phyloP scores from a whole-genome alignment of 2,113 vertebrate species.

The Potamarius usumacintae region DNA sequence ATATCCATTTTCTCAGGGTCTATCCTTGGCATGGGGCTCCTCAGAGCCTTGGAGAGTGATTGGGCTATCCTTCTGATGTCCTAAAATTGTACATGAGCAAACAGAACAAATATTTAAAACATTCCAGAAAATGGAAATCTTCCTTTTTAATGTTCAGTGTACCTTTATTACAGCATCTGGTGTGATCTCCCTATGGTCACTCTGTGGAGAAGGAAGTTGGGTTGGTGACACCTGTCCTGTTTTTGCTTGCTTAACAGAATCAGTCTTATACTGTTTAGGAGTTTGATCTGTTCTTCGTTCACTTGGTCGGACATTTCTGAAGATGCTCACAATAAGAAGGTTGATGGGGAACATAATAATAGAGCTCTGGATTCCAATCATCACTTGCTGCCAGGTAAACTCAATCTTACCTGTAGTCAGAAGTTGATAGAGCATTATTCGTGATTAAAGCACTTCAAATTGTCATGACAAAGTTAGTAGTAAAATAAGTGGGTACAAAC shows the following conservation, averaged over 20 bases:
- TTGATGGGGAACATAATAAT: slow-evolving; percentile 96
- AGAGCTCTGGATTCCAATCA: slow-evolving; percentile 92
- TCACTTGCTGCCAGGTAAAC: slow-evolving; percentile 95
- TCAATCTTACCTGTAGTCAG: slow-evolving; percentile 82
- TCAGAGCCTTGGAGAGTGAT: slow-evolving; percentile 83
- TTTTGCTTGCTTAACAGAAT: slow-evolving; percentile 66
- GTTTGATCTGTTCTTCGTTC: slow-evolving; percentile 55
- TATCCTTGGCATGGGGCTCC: slow-evolving; percentile 69
- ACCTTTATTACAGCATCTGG: slow-evolving; percentile 85
- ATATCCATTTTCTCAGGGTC: slow-evolving; percentile 77
- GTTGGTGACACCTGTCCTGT: slow-evolving; percentile 67
- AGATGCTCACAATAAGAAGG: slow-evolving; percentile 92
- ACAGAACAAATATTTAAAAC: neutral
- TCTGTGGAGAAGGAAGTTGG: slow-evolving; percentile 59
- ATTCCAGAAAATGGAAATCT: neutral
- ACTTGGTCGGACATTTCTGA: slow-evolving; percentile 77
- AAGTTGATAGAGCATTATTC: slow-evolving; percentile 15
- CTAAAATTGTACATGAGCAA: slow-evolving; percentile 62
- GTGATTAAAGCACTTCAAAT: neutral
- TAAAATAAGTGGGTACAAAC: neutral
- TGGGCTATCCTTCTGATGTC: slow-evolving; percentile 83
- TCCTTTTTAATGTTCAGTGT: neutral
- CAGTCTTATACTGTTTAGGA: slow-evolving; percentile 61
- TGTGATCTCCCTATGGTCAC: slow-evolving; percentile 73
- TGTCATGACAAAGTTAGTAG: neutral